phyloP scores from a whole-genome alignment of 2,888 invertebrate genomes.

The Phlogophora meticulosa region DNA sequence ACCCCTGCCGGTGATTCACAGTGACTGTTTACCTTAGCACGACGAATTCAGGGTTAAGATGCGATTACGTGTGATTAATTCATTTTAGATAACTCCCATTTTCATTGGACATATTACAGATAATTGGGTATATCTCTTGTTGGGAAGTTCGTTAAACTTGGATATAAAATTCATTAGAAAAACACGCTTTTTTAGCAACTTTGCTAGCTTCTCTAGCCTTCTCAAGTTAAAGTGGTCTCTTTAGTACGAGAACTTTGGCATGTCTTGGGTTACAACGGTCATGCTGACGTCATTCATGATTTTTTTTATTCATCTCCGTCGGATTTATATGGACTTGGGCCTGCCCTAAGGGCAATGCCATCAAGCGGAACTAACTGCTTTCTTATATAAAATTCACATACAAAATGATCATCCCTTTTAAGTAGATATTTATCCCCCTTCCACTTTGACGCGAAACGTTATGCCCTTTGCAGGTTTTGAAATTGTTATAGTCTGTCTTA shows the following conservation, averaged over 20 bases:
- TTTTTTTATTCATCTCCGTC: conserved; percentile 12
- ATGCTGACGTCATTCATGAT: conserved; percentile 23
- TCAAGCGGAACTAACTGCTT: conserved; percentile 38
- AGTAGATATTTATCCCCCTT: not conserved
- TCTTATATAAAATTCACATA: conserved; percentile 12
- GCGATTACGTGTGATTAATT: conserved; percentile 68
- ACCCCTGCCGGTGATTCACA: conserved; percentile 81
- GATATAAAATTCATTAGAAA: conserved; percentile 2
- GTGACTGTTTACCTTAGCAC: conserved; percentile 76
- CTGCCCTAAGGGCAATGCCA: conserved; percentile 27
- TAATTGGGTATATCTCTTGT: conserved; percentile 46
- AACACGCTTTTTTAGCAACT: conserved; percentile 4
- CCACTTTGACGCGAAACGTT: not conserved
- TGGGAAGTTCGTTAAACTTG: conserved; percentile 50
- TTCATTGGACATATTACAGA: conserved; percentile 50
- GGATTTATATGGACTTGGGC: conserved; percentile 18
- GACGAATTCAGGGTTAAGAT: conserved; percentile 58
- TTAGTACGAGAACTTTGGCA: conserved; percentile 7
- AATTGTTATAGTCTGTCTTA: too few relatives aligned
- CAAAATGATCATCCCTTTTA: conserved; percentile 15
- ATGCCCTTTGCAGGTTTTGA: not conserved
- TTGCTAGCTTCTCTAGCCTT: not conserved
- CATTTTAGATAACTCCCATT: conserved; percentile 63
- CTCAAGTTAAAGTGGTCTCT: not conserved
- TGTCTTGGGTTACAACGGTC: conserved; percentile 4